Evolutionary conservation across 1,140 invertebrate species (phyloP).

Genomic region (Drosophila truncata): DNA sequence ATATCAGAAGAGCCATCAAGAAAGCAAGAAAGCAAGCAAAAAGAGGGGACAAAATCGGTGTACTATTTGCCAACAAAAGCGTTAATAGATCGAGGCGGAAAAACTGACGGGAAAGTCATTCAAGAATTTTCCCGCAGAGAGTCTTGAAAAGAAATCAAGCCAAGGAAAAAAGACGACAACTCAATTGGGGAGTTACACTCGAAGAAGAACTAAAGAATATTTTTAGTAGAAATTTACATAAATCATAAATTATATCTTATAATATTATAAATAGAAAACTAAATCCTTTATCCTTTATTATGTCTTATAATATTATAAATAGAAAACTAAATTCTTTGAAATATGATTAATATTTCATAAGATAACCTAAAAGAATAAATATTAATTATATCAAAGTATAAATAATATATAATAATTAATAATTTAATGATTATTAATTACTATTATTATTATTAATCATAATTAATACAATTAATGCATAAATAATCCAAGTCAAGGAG

Average conservation of each 20-base stretch:
- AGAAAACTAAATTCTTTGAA: not conserved
- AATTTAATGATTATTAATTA: too few species aligned
- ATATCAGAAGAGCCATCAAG: conserved; percentile 12
- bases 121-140: conserved; percentile 28
- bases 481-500: too few species aligned
- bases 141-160: not conserved
- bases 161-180: conserved; percentile 42
- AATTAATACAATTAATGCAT: too few species aligned
- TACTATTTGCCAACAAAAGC: conserved; percentile 37
- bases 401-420: not conserved
- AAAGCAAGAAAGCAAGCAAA: too few species aligned
- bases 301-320: not conserved
- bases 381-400: not conserved
- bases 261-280: not conserved
- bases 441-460: too few species aligned
- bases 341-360: not conserved
- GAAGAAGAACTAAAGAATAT: not conserved
- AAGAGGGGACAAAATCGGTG: not conserved
- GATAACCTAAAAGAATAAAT: not conserved
- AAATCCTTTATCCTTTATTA: not conserved
- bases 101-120: conserved; percentile 34
- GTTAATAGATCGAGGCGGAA: conserved; percentile 24
- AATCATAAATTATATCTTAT: not conserved
- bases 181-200: conserved; percentile 51
- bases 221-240: too few species aligned